Percentiles rank a stretch among this genome's conserved stretches.
phyloP scores from a whole-genome alignment of 2,797 vertebrate species.

The Sebastes melanostomus region DNA sequence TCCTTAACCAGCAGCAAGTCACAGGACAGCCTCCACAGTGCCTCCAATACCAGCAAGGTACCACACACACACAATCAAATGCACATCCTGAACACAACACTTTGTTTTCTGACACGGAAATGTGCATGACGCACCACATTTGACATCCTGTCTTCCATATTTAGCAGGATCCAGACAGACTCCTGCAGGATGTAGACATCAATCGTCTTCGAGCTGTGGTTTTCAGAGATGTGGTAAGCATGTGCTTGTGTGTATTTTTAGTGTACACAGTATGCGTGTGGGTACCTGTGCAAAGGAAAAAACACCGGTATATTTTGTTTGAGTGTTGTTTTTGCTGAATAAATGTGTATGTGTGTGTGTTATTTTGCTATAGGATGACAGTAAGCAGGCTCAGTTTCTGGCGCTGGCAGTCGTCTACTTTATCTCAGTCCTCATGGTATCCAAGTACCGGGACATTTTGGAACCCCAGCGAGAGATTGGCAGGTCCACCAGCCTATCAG shows the following conservation, averaged over 20 bases:
- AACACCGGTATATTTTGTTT: not conserved
- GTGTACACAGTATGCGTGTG: not conserved
- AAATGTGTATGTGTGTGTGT: not conserved
- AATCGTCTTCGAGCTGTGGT: slow-evolving; percentile 97
- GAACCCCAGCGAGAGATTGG: slow-evolving; percentile 97
- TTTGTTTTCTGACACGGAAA: slow-evolving; percentile 6
- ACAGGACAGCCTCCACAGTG: slow-evolving; percentile 86
- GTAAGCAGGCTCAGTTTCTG: slow-evolving; percentile 98
- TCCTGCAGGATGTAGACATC: slow-evolving; percentile 99
- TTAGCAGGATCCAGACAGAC: slow-evolving; percentile 94
- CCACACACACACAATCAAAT: slow-evolving; percentile 3
- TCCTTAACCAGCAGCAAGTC: slow-evolving; percentile 88
- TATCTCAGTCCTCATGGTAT: slow-evolving; percentile 99
- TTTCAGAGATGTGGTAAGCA: slow-evolving; percentile 97
- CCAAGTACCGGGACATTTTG: slow-evolving; percentile 98
- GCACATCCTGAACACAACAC: not conserved
- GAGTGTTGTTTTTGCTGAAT: not conserved
- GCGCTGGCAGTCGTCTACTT: slow-evolving; percentile 99
- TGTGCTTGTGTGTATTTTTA: slow-evolving; percentile 18
- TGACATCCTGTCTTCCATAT: slow-evolving; percentile 62
- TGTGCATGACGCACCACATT: slow-evolving; percentile 16
- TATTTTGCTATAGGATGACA: slow-evolving; percentile 89
- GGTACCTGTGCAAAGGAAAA: slow-evolving; percentile 62
- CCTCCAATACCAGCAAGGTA: slow-evolving; percentile 82
- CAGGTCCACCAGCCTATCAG: slow-evolving; percentile 92